A percentile compares a stretch with the other conserved stretches of the same genome.
Evolutionary conservation across 2,888 invertebrate genomes (phyloP).

Genomic region (Brenthis hecate): DNA sequence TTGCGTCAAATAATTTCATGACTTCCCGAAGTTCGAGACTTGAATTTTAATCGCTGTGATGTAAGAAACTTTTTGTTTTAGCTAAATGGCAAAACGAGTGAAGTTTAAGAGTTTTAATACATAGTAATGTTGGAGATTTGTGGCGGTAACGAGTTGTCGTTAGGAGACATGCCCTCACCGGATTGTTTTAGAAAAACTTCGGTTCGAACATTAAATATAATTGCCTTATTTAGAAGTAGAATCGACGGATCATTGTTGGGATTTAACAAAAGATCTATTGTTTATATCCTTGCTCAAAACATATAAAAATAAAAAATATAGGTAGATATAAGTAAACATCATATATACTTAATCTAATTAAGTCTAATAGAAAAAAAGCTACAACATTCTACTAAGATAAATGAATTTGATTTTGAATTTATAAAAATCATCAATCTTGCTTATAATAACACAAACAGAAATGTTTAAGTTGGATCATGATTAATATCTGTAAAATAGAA

Average conservation of each 20-base stretch:
- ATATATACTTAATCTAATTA: too few species aligned
- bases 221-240: conserved; percentile 53
- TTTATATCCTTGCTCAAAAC: conserved; percentile 23
- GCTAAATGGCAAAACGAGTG: conserved; percentile 70
- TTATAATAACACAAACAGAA: background rate
- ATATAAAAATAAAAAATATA: background rate
- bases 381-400: background rate
- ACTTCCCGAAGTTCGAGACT: conserved; percentile 57
- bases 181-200: conserved; percentile 61
- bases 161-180: conserved; percentile 66
- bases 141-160: conserved; percentile 75
- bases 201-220: conserved; percentile 44
- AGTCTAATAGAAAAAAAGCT: background rate
- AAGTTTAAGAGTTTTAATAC: conserved; percentile 81
- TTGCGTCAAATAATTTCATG: conserved; percentile 45
- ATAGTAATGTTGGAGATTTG: conserved; percentile 78
- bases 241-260: conserved; percentile 46
- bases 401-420: background rate
- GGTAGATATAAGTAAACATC: too few species aligned
- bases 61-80: conserved; percentile 77
- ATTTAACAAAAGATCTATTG: conserved; percentile 42
- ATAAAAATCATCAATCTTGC: background rate
- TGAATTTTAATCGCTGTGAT: conserved; percentile 77
- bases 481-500: conserved; percentile 39
- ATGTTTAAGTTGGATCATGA: background rate